Percentiles rank a stretch among this genome's conserved stretches.
phyloP scores from a whole-genome alignment of 2,797 vertebrate genomes.

The Dendrocincla tyrannina region DNA sequence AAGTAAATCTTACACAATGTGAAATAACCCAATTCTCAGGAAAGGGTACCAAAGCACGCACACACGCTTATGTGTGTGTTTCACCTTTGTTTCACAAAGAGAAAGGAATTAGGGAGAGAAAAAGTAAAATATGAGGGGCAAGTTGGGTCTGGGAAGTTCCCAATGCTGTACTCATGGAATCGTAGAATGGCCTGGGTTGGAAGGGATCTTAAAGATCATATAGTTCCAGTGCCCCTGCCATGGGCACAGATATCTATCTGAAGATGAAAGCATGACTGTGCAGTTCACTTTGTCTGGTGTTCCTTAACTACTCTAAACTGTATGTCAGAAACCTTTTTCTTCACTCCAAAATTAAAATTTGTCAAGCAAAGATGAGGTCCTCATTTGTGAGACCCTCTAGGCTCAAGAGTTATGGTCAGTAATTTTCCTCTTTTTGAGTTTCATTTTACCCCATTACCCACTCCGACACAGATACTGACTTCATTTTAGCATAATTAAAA shows the following conservation, averaged over 20 bases:
- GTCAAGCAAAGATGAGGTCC: neutral
- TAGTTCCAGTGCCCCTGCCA: neutral
- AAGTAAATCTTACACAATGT: neutral
- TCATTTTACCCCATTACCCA: neutral
- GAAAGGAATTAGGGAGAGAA: neutral
- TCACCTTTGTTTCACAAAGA: neutral
- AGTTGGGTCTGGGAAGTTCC: neutral
- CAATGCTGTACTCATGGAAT: neutral
- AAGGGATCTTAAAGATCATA: neutral
- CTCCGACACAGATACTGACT: neutral
- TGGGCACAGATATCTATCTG: neutral
- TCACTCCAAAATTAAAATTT: neutral
- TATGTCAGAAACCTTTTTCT: neutral
- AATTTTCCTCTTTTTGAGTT: neutral
- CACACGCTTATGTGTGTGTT: accelerated
- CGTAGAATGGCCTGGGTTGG: neutral
- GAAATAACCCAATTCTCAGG: neutral
- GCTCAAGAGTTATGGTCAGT: neutral
- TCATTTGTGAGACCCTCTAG: neutral
- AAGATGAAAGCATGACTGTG: neutral
- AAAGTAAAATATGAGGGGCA: neutral
- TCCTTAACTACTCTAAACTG: neutral
- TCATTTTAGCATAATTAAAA: neutral
- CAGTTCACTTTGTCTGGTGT: neutral
- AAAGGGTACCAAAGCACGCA: neutral